Base-by-base conservation (phyloP, 2,888 invertebrate genomes). In the Tuberolachnus salignus region DNA sequence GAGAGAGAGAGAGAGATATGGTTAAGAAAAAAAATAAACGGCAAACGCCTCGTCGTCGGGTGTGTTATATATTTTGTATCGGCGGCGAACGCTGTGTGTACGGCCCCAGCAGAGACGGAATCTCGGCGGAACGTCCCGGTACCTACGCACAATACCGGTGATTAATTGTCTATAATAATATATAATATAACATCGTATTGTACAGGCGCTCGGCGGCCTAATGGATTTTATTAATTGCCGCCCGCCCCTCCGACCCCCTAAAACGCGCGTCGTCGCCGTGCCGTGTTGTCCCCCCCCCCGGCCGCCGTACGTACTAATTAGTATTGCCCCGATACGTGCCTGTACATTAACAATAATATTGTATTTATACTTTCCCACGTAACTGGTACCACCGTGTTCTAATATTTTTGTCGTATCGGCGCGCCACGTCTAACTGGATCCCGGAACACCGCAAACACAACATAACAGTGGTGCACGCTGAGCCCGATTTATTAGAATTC, bases 151-250 rank as follows among this genome's bases (percentile, higher is more conserved):
- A 73, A 75, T 66, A 67, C 67, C 42, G 59, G 75, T 78, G 75
- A 78, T 78, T 67, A 78, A 78, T 78, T 67, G 67, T 78, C 67
- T 75, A 57, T 23, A 34, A 34, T 34, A 34, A 57, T 26, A 26
- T 34, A 34, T 34, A 4, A 4, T 34, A 34, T 34, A 4, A 34
- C 34, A 34, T n/a, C n/a, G 6, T 34, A 34, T 34, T 14, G 4
- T 26, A 26, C 23, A 57, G 1, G 13, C 14, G 44, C 74, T 64
- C 46, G 55, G 64, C 55, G 57, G 67, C 67, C 21, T 78, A 78
- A 78, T 78, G 75, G 75, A 78, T 78, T 78, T 78, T 78, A 78
- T 78, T 78, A 78, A 78, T 78, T 78, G 75, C 75, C 75, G 75
- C 59, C 4, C 3, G 13, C 49, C 14, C 44, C 23, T 4, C n/a